phyloP scores from a whole-genome alignment of 2,888 invertebrate genomes.

The Allacma fusca region DNA sequence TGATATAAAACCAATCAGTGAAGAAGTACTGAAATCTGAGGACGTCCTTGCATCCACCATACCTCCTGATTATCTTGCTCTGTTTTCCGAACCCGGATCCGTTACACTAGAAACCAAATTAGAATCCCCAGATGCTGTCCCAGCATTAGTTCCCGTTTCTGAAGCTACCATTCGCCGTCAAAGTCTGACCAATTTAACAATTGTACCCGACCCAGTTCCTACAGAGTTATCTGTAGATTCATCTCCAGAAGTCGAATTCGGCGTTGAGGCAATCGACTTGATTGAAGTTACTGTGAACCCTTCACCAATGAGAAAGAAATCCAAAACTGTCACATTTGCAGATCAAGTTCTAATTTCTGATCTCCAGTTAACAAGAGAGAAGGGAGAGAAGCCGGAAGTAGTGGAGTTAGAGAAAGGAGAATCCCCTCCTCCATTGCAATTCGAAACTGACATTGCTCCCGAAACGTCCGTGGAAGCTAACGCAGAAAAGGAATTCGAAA shows the following conservation, averaged over 20 bases:
- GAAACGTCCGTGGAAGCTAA: background rate
- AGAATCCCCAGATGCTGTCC: slow-evolving; percentile 2
- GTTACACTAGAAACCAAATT: slow-evolving; percentile 4
- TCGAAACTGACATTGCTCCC: background rate
- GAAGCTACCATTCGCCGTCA: background rate
- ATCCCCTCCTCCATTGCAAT: background rate
- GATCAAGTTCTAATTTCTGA: slow-evolving; percentile 21
- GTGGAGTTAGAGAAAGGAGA: background rate
- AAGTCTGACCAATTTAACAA: background rate
- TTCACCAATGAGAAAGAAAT: slow-evolving; percentile 19
- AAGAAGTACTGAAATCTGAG: background rate
- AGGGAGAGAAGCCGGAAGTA: background rate
- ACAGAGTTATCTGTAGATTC: slow-evolving; percentile 14
- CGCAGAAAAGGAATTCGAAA: background rate
- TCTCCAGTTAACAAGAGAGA: background rate
- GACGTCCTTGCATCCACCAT: background rate
- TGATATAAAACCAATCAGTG: background rate
- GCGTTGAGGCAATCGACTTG: slow-evolving; percentile 19
- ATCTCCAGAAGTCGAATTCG: slow-evolving; percentile 28
- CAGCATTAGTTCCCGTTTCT: background rate
- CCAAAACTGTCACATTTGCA: slow-evolving; percentile 41
- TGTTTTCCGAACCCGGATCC: background rate
- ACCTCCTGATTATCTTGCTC: background rate
- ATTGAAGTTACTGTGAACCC: background rate
- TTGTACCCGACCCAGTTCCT: background rate